Percentiles rank a stretch among this genome's conserved stretches.
Conservation (phyloP, 2,113 vertebrate species). For the Phalacrocorax aristotelis region DNA sequence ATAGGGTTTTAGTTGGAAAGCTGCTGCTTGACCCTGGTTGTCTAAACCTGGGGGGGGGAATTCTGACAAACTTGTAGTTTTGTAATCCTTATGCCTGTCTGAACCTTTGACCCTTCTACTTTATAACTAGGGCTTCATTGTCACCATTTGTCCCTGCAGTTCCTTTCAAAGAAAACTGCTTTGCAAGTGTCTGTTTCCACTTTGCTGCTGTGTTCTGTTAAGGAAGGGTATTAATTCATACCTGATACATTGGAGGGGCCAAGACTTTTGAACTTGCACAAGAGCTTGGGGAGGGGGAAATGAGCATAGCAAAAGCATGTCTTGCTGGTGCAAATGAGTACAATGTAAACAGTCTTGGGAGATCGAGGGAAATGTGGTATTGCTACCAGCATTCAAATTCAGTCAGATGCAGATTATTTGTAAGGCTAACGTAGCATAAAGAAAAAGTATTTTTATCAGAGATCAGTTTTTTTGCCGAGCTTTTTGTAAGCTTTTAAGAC, state of each 20-base stretch:
- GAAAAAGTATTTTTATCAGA: background rate
- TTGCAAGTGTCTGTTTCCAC: slow-evolving; percentile 78
- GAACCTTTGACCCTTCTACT: slow-evolving; percentile 79
- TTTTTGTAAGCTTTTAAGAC: background rate
- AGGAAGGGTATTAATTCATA: slow-evolving; percentile 82
- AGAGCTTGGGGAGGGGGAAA: slow-evolving; percentile 66
- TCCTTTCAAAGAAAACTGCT: slow-evolving; percentile 74
- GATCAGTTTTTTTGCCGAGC: background rate
- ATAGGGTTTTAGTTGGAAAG: slow-evolving; percentile 44
- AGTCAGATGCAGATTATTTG: slow-evolving; percentile 46
- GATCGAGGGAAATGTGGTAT: slow-evolving; percentile 24
- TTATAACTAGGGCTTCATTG: slow-evolving; percentile 71
- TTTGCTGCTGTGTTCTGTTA: slow-evolving; percentile 76
- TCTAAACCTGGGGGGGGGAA: slow-evolving; percentile 63
- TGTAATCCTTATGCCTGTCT: slow-evolving; percentile 75
- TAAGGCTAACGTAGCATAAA: background rate
- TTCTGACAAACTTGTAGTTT: slow-evolving; percentile 73
- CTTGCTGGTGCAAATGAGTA: slow-evolving; percentile 58
- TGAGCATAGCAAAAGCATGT: slow-evolving; percentile 67
- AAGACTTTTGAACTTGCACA: slow-evolving; percentile 75
- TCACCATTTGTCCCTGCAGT: slow-evolving; percentile 67
- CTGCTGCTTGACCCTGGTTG: slow-evolving; percentile 75
- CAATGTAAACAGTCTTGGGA: slow-evolving; percentile 42
- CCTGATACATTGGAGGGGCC: slow-evolving; percentile 72
- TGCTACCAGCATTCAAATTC: background rate